Evolutionary conservation across 2,888 invertebrate genomes (phyloP).

Genomic region (Chrysodeixis includens): DNA sequence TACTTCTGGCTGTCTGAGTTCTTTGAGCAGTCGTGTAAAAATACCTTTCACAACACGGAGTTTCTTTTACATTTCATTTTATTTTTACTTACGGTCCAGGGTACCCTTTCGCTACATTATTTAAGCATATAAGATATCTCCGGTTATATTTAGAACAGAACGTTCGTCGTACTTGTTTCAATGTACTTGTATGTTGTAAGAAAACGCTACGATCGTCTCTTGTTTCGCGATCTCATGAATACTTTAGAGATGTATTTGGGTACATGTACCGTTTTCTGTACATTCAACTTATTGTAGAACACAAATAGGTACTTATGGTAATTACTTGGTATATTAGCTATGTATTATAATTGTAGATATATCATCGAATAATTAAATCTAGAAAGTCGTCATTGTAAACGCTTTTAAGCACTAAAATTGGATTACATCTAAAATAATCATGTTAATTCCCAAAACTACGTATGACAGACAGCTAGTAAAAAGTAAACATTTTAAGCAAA

Average conservation of each 20-base stretch:
- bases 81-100: background rate
- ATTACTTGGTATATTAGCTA: too few relatives aligned
- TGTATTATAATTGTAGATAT: too few relatives aligned
- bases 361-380: too few relatives aligned
- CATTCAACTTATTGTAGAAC: too few relatives aligned
- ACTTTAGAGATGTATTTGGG: background rate
- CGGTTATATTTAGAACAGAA: background rate
- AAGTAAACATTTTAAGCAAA: too few relatives aligned
- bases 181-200: background rate
- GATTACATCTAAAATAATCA: too few relatives aligned
- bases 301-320: too few relatives aligned
- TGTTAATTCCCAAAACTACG: too few relatives aligned
- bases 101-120: background rate
- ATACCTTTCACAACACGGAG: background rate
- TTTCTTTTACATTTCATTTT: constrained; percentile 5
- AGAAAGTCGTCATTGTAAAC: too few relatives aligned
- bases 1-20: too few relatives aligned
- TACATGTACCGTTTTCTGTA: background rate
- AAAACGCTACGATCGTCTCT: background rate
- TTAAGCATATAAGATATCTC: background rate
- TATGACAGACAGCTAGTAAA: too few relatives aligned
- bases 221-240: background rate
- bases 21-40: background rate
- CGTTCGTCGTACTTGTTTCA: background rate
- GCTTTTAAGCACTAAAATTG: too few relatives aligned